Evolutionary conservation across 2,797 vertebrate genomes (phyloP).

Genomic region (Glossophaga mutica): DNA sequence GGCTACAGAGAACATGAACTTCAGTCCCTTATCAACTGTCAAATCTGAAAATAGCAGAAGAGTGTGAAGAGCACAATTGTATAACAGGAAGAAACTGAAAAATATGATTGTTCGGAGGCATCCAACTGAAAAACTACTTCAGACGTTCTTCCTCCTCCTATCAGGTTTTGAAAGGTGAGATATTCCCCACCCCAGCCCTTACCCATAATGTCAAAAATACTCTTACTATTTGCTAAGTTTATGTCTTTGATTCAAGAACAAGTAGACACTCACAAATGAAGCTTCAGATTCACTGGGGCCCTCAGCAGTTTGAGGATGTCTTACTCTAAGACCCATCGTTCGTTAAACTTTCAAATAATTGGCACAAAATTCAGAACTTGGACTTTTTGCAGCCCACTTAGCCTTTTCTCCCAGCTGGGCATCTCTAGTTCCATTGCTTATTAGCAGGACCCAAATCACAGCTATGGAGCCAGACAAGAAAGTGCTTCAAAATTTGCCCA

Average conservation of each 20-base stretch:
- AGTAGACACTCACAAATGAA: not conserved
- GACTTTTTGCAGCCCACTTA: not conserved
- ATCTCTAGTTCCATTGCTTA: constrained; percentile 45
- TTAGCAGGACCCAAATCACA: constrained; percentile 30
- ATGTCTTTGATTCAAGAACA: not conserved
- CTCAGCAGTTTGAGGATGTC: not conserved
- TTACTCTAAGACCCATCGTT: not conserved
- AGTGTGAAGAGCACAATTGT: not conserved
- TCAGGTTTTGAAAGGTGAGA: not conserved
- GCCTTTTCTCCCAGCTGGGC: constrained; percentile 1
- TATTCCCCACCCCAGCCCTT: not conserved
- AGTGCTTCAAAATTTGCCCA: not conserved
- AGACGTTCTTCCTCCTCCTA: not conserved
- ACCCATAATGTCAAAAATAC: not conserved
- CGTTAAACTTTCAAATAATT: constrained; percentile 44
- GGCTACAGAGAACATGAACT: not conserved
- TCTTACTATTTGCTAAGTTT: not conserved
- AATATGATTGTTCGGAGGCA: not conserved
- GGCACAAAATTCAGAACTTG: not conserved
- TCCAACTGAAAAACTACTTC: constrained; percentile 18
- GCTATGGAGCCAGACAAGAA: not conserved
- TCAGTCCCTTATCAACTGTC: not conserved
- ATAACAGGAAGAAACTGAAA: not conserved
- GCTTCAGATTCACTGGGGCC: not conserved
- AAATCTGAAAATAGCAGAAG: constrained; percentile 11